Evolutionary conservation across 1,140 invertebrate species (phyloP).

Genomic region (Subanguina moxae): DNA sequence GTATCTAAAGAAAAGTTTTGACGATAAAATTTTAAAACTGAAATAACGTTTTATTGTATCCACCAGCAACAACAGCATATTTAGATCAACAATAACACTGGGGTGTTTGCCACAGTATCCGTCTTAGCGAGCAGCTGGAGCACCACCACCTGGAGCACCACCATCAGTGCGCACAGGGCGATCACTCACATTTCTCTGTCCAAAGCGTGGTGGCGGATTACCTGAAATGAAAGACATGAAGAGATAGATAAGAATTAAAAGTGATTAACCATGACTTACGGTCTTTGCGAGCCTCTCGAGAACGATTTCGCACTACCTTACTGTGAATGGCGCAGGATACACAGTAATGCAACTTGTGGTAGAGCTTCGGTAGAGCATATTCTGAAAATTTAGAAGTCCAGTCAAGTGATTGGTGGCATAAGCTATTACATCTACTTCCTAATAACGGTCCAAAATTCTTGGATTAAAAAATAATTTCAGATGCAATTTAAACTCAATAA

Average conservation of each 20-base stretch:
- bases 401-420: neutral
- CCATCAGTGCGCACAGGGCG: conserved; percentile 38
- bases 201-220: conserved; percentile 81
- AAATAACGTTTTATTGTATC: neutral
- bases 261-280: conserved; percentile 63
- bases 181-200: conserved; percentile 45
- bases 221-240: too few species aligned
- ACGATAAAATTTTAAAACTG: neutral
- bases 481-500: too few species aligned
- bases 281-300: conserved; percentile 88
- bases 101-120: neutral
- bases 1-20: too few species aligned
- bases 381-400: conserved; percentile 56
- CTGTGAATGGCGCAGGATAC: conserved; percentile 99
- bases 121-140: conserved; percentile 6
- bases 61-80: neutral
- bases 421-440: too few species aligned
- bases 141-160: conserved; percentile 24
- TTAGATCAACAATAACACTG: conserved; percentile 1
- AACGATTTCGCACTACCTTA: conserved; percentile 97
- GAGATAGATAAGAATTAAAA: too few species aligned
- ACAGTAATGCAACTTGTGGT: conserved; percentile 98
- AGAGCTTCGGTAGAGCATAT: conserved; percentile 76
- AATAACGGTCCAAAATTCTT: too few species aligned
- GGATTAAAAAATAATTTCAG: too few species aligned